phyloP scores from a whole-genome alignment of 1,140 invertebrate genomes.

The Drosophila azteca region DNA sequence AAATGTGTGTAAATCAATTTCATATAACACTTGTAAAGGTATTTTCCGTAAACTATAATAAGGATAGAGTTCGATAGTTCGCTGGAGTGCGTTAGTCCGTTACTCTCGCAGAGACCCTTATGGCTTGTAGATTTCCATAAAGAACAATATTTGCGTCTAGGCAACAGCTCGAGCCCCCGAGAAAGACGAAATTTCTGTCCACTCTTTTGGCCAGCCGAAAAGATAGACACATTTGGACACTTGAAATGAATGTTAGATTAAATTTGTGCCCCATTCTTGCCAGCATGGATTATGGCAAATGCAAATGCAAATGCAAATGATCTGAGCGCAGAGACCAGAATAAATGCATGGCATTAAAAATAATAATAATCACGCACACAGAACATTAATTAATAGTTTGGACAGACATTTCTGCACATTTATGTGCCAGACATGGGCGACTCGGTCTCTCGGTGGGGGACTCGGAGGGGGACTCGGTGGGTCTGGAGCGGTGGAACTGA shows the following conservation, averaged over 20 bases:
- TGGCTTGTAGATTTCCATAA: no score
- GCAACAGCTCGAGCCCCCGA: no score
- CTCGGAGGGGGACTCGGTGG: no score
- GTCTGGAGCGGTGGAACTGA: conserved; percentile 10
- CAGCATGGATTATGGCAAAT: conserved; percentile 30
- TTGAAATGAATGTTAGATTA: conserved; percentile 59
- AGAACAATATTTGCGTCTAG: neutral
- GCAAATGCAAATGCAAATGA: conserved; percentile 23
- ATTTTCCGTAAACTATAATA: no score
- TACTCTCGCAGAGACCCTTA: no score
- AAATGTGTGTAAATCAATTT: no score
- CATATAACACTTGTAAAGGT: no score
- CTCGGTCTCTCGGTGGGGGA: neutral
- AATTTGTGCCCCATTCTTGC: conserved; percentile 34
- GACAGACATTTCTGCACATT: conserved; percentile 18
- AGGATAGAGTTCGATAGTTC: no score
- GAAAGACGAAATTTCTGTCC: neutral
- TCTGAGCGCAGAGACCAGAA: conserved; percentile 36
- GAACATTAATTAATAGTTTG: conserved; percentile 63
- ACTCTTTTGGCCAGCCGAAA: no score
- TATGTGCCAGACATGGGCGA: neutral
- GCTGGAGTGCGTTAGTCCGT: no score
- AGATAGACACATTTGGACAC: conserved; percentile 13
- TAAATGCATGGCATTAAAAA: conserved; percentile 47
- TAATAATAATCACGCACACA: conserved; percentile 35